Evolutionary conservation across 2,113 vertebrate species (phyloP), one percentile per base, ranked within the genome.

Genomic region (Fregetta grallaria): DNA sequence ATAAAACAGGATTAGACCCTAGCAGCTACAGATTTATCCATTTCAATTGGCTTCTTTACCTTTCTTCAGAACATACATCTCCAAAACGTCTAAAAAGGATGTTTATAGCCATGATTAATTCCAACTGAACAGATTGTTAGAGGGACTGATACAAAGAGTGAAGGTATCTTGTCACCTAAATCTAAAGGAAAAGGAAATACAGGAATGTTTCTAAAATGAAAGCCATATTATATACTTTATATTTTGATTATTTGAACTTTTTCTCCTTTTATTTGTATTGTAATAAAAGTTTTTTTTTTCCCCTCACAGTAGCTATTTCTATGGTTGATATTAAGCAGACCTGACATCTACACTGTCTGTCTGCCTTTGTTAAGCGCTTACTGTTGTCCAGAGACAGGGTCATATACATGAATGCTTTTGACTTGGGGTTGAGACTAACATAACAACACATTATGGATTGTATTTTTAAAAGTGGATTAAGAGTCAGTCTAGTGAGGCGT

Each of bases 401-500:
- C 52, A 32, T 32, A 86, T 75, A 86, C 36, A 9, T 21, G 56
- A 68, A 72, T 88, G 71, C 71, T 93, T 96, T 75, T 90, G 70
- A 65, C 44, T 67, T 88, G 85, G 44, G 42, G 65, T 79, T 93
- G 62, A 90, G 71, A 86, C 88, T 92, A 88, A 79, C 82, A 88
- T 71, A 90, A 21, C 63, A 55, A 5, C 66, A 63, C 34, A n/a
- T 71, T 92, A 40, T 26, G 34, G 40, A 47, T n/a, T 72, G 58
- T 94, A 80, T 53, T 94, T 91, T 96, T 61, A 45, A 87, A 91
- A 93, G 40, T 79, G 61, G 61, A 89, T 96, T 91, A 95, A 85
- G 84, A 91, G 52, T 84, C 72, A 74, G 65, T 36, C 52, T 88
- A 79, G 66, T 34, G 34, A 81, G 34, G 56, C 1, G 0, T 78